Conservation (phyloP, 1,140 invertebrate genomes). For the Ditylenchus dipsaci region DNA sequence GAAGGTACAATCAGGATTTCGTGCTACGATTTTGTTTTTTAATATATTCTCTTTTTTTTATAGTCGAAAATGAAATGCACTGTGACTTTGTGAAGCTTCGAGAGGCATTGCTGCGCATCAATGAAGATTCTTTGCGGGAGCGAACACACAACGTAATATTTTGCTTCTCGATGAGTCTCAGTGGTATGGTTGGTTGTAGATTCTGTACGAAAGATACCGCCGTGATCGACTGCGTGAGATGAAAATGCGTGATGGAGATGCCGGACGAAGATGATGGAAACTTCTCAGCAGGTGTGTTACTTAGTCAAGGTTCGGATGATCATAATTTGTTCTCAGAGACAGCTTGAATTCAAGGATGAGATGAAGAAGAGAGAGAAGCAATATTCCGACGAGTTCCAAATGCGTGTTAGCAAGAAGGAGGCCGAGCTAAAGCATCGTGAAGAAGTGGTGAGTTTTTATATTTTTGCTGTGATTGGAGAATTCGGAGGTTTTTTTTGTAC, state of each 20-base stretch:
- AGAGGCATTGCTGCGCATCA: constrained; percentile 95
- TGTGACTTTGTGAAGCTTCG: constrained; percentile 99
- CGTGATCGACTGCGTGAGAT: constrained; percentile 80
- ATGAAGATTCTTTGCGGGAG: constrained; percentile 98
- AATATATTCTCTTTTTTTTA: too few relatives aligned
- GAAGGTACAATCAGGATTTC: too few relatives aligned
- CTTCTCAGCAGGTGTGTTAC: constrained; percentile 34
- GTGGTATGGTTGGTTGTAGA: constrained; percentile 31
- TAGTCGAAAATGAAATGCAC: constrained; percentile 96
- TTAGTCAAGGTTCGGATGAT: too few relatives aligned
- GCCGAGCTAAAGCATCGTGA: constrained; percentile 46
- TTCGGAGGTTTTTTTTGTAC: too few relatives aligned
- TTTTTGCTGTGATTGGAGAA: too few relatives aligned
- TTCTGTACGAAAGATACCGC: constrained; percentile 94
- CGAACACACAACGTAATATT: constrained; percentile 74
- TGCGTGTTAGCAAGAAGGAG: constrained; percentile 42
- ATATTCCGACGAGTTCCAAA: constrained; percentile 43
- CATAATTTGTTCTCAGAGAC: constrained; percentile 33
- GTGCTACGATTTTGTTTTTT: too few relatives aligned
- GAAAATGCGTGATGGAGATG: constrained; percentile 50
- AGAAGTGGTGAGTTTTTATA: constrained; percentile 33
- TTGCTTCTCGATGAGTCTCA: not conserved
- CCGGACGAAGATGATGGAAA: constrained; percentile 52
- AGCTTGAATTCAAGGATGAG: constrained; percentile 44
- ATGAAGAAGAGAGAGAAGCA: constrained; percentile 37